Percentiles rank a stretch among this genome's conserved stretches.
phyloP scores from a whole-genome alignment of 53 echinoderm and acorn worm species.

The Paracentrotus lividus region DNA sequence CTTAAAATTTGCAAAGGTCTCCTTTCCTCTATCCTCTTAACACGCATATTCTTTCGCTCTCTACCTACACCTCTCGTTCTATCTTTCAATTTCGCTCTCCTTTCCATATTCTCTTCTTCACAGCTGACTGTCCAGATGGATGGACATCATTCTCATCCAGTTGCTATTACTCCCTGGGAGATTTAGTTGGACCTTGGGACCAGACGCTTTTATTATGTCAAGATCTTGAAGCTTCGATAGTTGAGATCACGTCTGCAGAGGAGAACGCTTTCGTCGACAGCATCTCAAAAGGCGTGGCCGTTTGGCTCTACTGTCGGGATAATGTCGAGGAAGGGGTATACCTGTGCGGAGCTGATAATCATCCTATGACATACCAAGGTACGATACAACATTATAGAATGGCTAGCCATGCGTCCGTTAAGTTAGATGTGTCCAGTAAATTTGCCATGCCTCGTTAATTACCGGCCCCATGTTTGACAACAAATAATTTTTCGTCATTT shows the following conservation, averaged over 20 bases:
- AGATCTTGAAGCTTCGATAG: not conserved
- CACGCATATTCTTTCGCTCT: not conserved
- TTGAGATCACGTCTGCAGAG: constrained; percentile 11
- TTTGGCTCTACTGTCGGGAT: constrained; percentile 20
- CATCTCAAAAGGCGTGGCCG: not conserved
- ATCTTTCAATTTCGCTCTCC: not conserved
- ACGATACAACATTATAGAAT: not conserved
- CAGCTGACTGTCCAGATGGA: not conserved
- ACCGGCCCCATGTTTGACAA: too few species aligned
- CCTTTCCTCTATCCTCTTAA: not conserved
- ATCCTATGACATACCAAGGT: constrained; percentile 1
- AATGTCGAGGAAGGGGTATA: not conserved
- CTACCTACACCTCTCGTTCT: not conserved
- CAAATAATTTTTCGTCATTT: too few species aligned
- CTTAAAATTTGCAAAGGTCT: too few species aligned
- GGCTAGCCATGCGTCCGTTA: too few species aligned
- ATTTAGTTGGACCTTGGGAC: not conserved
- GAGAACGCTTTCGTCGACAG: constrained; percentile 7
- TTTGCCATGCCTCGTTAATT: too few species aligned
- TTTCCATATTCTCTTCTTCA: not conserved
- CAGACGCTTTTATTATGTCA: not conserved
- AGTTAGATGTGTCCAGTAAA: too few species aligned
- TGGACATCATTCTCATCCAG: not conserved
- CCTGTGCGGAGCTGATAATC: constrained; percentile 9
- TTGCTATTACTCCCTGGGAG: not conserved